These are phyloP conservation scores for Diprion similis DNA, from an alignment of 1,140 invertebrate genomes.

Conservation along the genomic window DNA sequence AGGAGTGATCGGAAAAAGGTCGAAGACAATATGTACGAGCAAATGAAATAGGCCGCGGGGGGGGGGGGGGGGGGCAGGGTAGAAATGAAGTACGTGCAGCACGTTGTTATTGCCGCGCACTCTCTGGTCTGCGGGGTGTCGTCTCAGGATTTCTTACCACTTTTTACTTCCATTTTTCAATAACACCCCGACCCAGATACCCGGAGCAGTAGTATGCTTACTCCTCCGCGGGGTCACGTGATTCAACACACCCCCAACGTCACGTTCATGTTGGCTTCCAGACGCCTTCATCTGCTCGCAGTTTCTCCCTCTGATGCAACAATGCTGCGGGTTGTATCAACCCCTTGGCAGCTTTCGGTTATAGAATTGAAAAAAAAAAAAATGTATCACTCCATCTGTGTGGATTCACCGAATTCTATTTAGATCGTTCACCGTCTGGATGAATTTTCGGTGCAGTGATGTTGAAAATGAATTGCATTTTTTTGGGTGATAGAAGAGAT, in stretches of 20 bases:
- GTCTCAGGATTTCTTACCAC: background rate
- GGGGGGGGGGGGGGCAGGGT: too few species aligned
- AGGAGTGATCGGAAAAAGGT: background rate
- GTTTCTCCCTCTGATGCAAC: too few species aligned
- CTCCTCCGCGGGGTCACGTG: background rate
- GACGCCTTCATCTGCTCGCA: background rate
- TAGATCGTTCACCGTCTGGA: too few species aligned
- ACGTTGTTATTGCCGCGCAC: background rate
- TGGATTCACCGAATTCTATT: too few species aligned
- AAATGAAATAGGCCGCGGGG: background rate
- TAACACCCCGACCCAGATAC: slow-evolving; percentile 1
- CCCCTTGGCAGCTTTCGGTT: too few species aligned
- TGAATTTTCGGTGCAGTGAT: too few species aligned
- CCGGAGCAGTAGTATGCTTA: background rate
- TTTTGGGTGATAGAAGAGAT: too few species aligned
- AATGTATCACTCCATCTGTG: too few species aligned
- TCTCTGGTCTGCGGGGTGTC: background rate
- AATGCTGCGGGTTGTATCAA: too few species aligned
- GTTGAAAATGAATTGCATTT: too few species aligned
- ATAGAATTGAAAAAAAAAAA: too few species aligned
- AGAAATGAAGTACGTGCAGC: background rate
- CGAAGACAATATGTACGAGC: background rate
- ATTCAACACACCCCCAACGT: background rate
- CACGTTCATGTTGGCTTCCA: background rate
- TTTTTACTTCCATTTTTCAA: slow-evolving; percentile 8